Evolutionary conservation across 2,797 vertebrate species (phyloP), one percentile per base, ranked within the genome.

Genomic region (Prionace glauca): DNA sequence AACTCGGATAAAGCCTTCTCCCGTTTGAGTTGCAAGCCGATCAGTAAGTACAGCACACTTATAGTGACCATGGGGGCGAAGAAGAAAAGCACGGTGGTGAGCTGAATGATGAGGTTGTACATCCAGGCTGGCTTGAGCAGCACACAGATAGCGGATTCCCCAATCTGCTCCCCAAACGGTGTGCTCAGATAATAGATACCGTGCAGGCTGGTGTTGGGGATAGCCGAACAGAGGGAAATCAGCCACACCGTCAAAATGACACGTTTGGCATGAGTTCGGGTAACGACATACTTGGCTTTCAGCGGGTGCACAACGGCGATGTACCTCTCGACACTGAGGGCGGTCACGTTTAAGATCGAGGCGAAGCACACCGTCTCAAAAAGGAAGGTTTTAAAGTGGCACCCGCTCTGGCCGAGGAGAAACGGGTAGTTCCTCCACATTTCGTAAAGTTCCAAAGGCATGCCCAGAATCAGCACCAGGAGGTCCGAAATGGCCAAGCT

Each of bases 361-460:
- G 99, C 99, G 0, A 99, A 98, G 97, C 99, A 99, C 36, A 99
- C 99, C 0, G 98, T 99, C 97, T 99, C 99, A 0, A 99, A 99
- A 65, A 99, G 97, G 96, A 99, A 97, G 0, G 97, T 99, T 96
- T 98, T 99, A 96, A 99, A 99, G 96, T 98, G 98, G 97, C 99
- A 99, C 96, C 98, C 98, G 0, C 97, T 97, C 0, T 97, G 92
- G 0, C 99, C 99, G 77, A 99, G 96, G 94, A 98, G 97, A 97
- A 99, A 99, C 0, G 99, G 99, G 97, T 99, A 99, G 97, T 99
- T 99, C 96, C 97, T 97, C 98, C 98, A 98, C 97, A 99, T 97
- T 96, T 99, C 99, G 0, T 99, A 99, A 50, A 99, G 97, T 97
- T 99, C 99, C 96, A 99, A 96, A 0, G 99, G 99, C 99, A 99